These are phyloP conservation scores for Dasypolia templi DNA, from an alignment of 2,888 invertebrate species.

Conservation along the genomic window DNA sequence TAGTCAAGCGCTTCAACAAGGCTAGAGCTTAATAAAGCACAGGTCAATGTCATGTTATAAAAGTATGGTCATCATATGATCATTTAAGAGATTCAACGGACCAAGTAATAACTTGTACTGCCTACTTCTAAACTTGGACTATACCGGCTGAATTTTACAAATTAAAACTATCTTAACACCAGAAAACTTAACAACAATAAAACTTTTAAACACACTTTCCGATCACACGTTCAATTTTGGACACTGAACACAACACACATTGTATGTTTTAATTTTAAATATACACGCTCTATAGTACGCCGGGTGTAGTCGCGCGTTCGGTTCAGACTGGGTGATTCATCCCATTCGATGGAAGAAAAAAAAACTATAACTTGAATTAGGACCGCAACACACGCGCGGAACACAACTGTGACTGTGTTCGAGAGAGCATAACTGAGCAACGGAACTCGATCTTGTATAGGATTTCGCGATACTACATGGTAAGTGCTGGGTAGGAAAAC, in stretches of 20 bases:
- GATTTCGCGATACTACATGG: conserved; percentile 62
- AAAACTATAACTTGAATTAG: conserved; percentile 67
- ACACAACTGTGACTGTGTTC: conserved; percentile 68
- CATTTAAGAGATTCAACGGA: conserved; percentile 20
- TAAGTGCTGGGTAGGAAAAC: neutral
- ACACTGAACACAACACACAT: conserved; percentile 45
- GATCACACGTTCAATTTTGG: conserved; percentile 18
- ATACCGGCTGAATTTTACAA: neutral
- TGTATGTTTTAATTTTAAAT: conserved; percentile 43
- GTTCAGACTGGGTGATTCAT: conserved; percentile 86
- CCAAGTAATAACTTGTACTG: conserved; percentile 18
- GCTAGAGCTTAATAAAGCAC: conserved; percentile 42
- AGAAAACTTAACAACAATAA: conserved; percentile 54
- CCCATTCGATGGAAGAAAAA: conserved; percentile 79
- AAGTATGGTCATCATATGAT: conserved; percentile 32
- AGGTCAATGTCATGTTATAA: conserved; percentile 48
- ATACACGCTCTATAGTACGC: conserved; percentile 41
- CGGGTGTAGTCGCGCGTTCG: conserved; percentile 75
- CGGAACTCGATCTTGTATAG: conserved; percentile 66
- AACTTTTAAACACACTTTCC: conserved; percentile 16
- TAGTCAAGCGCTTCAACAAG: conserved; percentile 42
- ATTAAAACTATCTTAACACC: conserved; percentile 9
- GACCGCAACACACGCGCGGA: conserved; percentile 65
- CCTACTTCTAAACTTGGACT: conserved; percentile 5
- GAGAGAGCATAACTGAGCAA: conserved; percentile 79